phyloP scores from a whole-genome alignment of 1,140 invertebrate genomes.

The Orius insidiosus region DNA sequence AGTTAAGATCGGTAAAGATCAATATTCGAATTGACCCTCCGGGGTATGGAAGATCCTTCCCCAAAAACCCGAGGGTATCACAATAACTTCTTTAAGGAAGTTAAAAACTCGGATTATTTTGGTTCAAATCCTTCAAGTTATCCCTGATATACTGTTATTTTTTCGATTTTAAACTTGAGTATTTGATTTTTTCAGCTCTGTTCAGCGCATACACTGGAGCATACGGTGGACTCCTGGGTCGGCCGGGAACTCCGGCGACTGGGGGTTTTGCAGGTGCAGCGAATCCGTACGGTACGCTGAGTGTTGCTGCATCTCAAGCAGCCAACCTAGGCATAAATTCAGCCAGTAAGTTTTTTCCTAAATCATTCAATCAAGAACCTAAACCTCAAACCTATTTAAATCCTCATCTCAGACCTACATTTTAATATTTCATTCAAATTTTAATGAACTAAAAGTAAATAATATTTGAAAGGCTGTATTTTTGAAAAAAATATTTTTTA shows the following conservation, averaged over 20 bases:
- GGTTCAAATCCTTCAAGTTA: too few species aligned
- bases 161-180: background rate
- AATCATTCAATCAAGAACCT: background rate
- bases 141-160: too few species aligned
- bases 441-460: background rate
- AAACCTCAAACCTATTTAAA: too few species aligned
- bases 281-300: constrained; percentile 34
- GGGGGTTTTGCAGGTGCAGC: background rate
- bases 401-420: too few species aligned
- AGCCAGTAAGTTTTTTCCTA: constrained; percentile 19
- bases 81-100: too few species aligned
- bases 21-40: too few species aligned
- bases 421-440: background rate
- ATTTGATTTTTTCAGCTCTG: constrained; percentile 11
- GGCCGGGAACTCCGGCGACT: constrained; percentile 3
- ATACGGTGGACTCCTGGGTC: constrained; percentile 13
- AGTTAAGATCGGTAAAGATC: too few species aligned
- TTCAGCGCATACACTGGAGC: constrained; percentile 15
- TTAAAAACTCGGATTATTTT: too few species aligned
- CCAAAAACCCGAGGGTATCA: too few species aligned
- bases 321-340: constrained; percentile 41
- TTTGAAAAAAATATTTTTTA: background rate
- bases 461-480: too few species aligned
- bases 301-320: constrained; percentile 61
- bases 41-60: too few species aligned